Evolutionary conservation across 2,797 vertebrate genomes (phyloP).

Genomic region (Phylloscopus collybita): DNA sequence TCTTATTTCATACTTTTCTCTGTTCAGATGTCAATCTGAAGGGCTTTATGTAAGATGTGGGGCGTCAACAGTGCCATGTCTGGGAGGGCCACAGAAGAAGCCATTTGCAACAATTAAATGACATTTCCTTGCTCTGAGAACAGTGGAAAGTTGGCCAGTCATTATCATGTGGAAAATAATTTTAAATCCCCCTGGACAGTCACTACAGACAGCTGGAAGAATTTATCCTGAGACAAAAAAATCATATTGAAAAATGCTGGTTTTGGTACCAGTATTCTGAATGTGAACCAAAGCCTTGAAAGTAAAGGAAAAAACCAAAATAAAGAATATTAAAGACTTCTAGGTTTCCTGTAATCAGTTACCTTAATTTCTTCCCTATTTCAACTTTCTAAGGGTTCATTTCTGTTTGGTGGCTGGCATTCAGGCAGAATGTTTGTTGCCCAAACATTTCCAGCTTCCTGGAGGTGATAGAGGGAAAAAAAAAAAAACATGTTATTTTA

Average conservation of each 20-base stretch:
- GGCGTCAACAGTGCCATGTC: neutral
- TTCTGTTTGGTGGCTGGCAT: neutral
- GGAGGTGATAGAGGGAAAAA: neutral
- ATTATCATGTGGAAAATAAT: constrained; percentile 54
- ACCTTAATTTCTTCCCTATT: neutral
- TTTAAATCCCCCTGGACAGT: constrained; percentile 26
- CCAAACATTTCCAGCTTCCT: constrained; percentile 5
- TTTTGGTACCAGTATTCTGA: neutral
- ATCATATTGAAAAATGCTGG: neutral
- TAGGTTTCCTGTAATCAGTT: neutral
- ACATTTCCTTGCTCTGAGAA: constrained; percentile 38
- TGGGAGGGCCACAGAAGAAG: neutral
- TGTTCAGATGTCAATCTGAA: neutral
- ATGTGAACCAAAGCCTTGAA: neutral
- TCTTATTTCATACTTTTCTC: neutral
- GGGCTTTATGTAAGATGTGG: neutral
- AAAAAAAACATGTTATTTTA: neutral
- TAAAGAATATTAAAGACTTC: neutral
- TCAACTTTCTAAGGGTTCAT: neutral
- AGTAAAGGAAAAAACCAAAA: neutral
- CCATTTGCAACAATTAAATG: constrained; percentile 30
- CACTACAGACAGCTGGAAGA: constrained; percentile 35
- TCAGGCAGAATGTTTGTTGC: neutral
- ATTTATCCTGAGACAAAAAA: constrained; percentile 6
- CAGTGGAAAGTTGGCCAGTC: constrained; percentile 28